Evolutionary conservation across 2,888 invertebrate genomes (phyloP), one percentile per base, ranked within the genome.

Genomic region (Sepioteuthis lessoniana): DNA sequence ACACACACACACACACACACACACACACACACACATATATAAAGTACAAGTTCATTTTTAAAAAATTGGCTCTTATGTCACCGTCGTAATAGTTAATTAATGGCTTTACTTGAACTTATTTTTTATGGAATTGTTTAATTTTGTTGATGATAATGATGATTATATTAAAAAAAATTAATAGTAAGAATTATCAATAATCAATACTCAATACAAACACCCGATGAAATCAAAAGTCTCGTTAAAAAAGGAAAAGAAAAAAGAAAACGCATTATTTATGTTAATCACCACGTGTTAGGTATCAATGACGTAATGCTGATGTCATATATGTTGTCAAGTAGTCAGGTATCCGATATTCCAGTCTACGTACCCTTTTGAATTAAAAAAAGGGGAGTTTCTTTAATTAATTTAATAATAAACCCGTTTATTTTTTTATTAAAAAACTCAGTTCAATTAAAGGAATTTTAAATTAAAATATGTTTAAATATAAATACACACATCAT

Each of bases 231-330:
- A 28, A 37, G 47, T 47, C 35, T 46, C n/a, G 47, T 50, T 90
- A 91, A 46, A 91, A 76, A 76, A 76, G 1, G n/a, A 3, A 42
- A 42, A 42, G 4, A 42, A 42, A 42, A 42, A 42, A 42, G 4
- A 3, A 3, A 42, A 42, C 3, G 42, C 42, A 42, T 42, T 76
- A 76, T 76, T 76, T 76, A 76, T 76, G 76, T 76, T 76, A 76
- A 76, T 76, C 16, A 76, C 76, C 76, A 76, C 76, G 76, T 76
- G 76, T 76, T 76, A 19, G n/a, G 76, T 3, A 76, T n/a, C 76
- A 19, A 76, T 76, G 76, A 76, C 76, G 76, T 76, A 76, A 76
- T 76, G 76, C 31, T 76, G 76, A 76, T 76, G 76, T 76, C 76
- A 76, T 76, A 13, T 76, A 76, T 35, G 76, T 60, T 60, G 60